phyloP scores from a whole-genome alignment of 2,888 invertebrate genomes.

The Agriopis aurantiaria region DNA sequence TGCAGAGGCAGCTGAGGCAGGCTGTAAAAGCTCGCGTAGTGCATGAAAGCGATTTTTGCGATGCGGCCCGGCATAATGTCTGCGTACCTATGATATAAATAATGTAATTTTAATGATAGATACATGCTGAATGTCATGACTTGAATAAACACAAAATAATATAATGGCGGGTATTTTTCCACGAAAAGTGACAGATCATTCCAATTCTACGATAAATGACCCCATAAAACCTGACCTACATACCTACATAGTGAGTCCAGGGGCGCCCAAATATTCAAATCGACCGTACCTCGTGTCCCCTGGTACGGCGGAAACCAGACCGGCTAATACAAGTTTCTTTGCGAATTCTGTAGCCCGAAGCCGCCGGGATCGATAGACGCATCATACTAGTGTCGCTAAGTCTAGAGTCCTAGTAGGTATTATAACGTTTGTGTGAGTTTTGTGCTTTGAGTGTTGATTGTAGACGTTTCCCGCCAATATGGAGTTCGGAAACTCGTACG shows the following conservation, averaged over 20 bases:
- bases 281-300: constrained; percentile 35
- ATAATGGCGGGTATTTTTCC: no score
- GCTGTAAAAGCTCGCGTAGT: no score
- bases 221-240: constrained; percentile 71
- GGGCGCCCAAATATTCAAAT: constrained; percentile 44
- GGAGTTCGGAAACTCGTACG: constrained; percentile 86
- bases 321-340: constrained; percentile 31
- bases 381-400: no score
- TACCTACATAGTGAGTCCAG: constrained; percentile 63
- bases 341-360: constrained; percentile 62
- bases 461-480: constrained; percentile 51
- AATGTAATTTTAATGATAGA: no score
- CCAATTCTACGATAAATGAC: constrained; percentile 39
- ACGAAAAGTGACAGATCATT: neutral
- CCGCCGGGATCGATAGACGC: constrained; percentile 69
- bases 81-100: no score
- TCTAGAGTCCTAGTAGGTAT: neutral
- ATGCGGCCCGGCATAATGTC: no score
- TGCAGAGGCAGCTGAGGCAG: no score
- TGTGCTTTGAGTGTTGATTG: constrained; percentile 13
- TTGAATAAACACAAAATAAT: no score
- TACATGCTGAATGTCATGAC: no score
- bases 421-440: neutral
- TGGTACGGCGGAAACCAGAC: constrained; percentile 26
- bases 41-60: no score